Evolutionary conservation across 2,113 vertebrate species (phyloP).

Genomic region (Cyphomyrus discorhynchus): DNA sequence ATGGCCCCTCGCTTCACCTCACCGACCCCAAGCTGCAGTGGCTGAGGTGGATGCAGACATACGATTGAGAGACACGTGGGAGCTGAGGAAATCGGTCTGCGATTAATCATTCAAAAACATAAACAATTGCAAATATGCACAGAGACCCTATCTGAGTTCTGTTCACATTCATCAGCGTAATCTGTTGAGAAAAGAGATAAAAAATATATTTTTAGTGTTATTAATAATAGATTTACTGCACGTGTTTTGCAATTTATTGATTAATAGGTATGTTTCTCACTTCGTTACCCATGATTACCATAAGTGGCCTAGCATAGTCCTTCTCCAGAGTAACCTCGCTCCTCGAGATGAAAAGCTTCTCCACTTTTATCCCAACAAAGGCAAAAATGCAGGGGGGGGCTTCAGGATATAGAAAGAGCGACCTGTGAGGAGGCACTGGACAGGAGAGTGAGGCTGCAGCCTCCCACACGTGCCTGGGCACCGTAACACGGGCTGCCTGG

Average conservation of each 20-base stretch:
- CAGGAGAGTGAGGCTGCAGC: constrained; percentile 59
- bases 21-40: not conserved
- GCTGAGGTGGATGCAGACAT: not conserved
- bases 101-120: not conserved
- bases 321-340: not conserved
- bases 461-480: constrained; percentile 61
- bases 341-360: not conserved
- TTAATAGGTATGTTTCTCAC: not conserved
- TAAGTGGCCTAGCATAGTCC: not conserved
- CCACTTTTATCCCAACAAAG: not conserved
- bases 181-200: not conserved
- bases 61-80: not conserved
- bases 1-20: not conserved
- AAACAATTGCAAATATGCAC: not conserved
- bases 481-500: constrained; percentile 55
- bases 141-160: not conserved
- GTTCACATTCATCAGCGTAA: not conserved
- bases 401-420: not conserved
- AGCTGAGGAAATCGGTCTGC: not conserved
- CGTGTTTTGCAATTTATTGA: not conserved
- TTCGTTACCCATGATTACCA: not conserved
- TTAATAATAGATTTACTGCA: not conserved
- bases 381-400: not conserved
- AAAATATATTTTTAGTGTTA: not conserved
- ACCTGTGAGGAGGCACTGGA: constrained; percentile 64